phyloP scores from a whole-genome alignment of 2,113 vertebrate species.

The Speoplatyrhinus poulsoni region DNA sequence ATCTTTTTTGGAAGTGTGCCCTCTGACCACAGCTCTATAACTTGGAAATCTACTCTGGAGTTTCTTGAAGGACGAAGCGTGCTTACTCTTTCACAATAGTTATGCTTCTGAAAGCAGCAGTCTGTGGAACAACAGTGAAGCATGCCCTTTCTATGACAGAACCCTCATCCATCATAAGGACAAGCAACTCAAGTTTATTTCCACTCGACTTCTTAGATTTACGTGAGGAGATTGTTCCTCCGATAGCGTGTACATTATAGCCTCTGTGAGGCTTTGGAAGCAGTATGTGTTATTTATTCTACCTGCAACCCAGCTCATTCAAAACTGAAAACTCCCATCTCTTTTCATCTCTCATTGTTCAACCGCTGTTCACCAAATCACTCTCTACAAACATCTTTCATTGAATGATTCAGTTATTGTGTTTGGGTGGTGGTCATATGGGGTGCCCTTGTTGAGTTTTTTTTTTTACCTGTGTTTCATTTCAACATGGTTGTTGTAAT shows the following conservation, averaged over 20 bases:
- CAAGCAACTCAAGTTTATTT: constrained; percentile 67
- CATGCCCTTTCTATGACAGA: constrained; percentile 68
- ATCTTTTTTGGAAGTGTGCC: constrained; percentile 3
- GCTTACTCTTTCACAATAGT: constrained; percentile 67
- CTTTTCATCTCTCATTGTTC: too few species aligned
- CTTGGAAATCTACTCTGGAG: constrained; percentile 44
- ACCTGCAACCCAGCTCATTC: constrained; percentile 16
- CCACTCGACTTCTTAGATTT: constrained; percentile 53
- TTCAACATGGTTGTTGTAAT: too few species aligned
- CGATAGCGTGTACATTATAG: constrained; percentile 20
- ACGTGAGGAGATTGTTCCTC: constrained; percentile 58
- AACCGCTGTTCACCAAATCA: too few species aligned
- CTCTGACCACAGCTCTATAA: constrained; percentile 39
- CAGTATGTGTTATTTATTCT: constrained; percentile 11
- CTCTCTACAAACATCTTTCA: too few species aligned
- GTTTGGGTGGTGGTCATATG: too few species aligned
- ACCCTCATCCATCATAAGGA: constrained; percentile 70
- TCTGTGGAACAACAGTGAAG: constrained; percentile 62
- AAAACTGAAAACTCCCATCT: not conserved
- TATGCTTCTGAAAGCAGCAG: constrained; percentile 67
- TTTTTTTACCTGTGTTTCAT: too few species aligned
- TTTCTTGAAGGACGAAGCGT: constrained; percentile 59
- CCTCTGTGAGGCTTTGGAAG: constrained; percentile 1
- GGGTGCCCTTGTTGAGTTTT: too few species aligned
- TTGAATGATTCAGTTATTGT: too few species aligned